Percentiles rank a stretch among this genome's conserved stretches.
Conservation (phyloP, 2,888 invertebrate genomes). For the Ferrisia virgata region DNA sequence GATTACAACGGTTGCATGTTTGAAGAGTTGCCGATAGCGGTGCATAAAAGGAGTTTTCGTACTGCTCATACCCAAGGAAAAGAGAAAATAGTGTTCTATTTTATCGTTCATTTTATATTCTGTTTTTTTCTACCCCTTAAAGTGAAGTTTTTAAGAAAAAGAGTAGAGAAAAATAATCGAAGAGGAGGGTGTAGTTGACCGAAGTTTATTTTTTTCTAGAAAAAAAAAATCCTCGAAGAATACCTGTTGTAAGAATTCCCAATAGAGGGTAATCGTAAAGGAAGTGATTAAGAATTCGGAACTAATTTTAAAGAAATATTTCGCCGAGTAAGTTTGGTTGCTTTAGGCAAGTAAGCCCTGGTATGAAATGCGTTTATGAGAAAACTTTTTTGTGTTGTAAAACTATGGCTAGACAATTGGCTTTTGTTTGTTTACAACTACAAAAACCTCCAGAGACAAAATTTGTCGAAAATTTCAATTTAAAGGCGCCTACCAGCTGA, state of each 20-base stretch:
- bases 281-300: not conserved
- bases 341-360: not conserved
- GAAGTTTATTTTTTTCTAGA: not conserved
- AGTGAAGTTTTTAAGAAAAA: not conserved
- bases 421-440: constrained; percentile 4
- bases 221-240: not conserved
- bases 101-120: not conserved
- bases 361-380: not conserved
- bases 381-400: not conserved
- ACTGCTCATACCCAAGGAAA: not conserved
- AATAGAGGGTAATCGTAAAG: not conserved
- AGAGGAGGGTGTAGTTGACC: not conserved
- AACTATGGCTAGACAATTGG: not conserved
- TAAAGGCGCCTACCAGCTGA: not conserved
- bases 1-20: not conserved
- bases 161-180: not conserved
- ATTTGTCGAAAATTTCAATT: constrained; percentile 11
- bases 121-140: not conserved
- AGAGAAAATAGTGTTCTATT: not conserved
- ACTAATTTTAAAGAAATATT: not conserved
- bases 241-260: not conserved
- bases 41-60: not conserved
- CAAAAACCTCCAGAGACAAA: constrained; percentile 1
- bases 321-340: not conserved
- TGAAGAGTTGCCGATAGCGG: not conserved